A percentile compares a stretch with the other conserved stretches of the same genome.
Conservation (phyloP, 1,140 invertebrate species). For the Lucilia sericata region DNA sequence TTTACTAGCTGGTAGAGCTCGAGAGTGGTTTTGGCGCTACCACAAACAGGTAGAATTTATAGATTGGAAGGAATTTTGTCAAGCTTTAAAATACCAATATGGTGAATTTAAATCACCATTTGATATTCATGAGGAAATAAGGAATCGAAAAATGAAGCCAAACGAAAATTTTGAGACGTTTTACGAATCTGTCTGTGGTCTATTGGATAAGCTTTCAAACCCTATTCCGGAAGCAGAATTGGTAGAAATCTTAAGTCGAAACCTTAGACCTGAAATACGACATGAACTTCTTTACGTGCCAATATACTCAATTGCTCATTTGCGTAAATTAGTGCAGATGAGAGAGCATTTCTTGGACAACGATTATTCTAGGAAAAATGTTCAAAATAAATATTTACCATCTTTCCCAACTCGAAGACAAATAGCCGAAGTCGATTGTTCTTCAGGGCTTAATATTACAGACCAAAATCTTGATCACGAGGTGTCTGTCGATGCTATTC, state of each 20-base stretch:
- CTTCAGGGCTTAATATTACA: too few species aligned
- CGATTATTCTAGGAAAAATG: background rate
- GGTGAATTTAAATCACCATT: background rate
- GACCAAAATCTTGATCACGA: too few species aligned
- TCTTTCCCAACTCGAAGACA: background rate
- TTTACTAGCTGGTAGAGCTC: background rate
- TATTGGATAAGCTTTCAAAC: conserved; percentile 14
- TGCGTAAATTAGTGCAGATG: background rate
- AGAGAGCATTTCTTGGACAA: background rate
- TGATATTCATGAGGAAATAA: conserved; percentile 14
- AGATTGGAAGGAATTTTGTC: conserved; percentile 19
- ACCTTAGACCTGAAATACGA: too few species aligned
- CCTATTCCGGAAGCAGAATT: background rate
- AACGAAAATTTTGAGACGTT: background rate
- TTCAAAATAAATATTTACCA: background rate
- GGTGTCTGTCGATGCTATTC: too few species aligned
- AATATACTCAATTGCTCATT: background rate
- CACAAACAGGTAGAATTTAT: background rate
- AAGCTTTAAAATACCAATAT: background rate
- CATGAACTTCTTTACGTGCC: background rate
- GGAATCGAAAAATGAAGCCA: conserved; percentile 6
- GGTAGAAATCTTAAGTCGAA: too few species aligned
- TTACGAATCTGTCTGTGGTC: background rate
- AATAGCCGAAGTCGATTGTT: too few species aligned
- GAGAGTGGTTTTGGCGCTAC: too few species aligned